Conservation (phyloP, 2,113 vertebrate species). For the Cacatua alba region DNA sequence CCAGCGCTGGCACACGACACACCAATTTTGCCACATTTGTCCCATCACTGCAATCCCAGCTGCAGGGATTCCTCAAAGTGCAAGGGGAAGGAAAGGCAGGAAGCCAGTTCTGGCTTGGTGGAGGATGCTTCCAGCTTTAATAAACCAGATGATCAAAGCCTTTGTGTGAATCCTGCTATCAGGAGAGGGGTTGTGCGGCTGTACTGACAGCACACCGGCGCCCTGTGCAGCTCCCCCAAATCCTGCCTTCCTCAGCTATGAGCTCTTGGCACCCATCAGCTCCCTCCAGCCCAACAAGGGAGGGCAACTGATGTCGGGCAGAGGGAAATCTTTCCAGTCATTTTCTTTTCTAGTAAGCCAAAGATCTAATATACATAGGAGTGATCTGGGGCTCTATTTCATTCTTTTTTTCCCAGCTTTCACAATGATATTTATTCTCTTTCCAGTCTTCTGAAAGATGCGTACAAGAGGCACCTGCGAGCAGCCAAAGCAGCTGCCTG, state of each 20-base stretch:
- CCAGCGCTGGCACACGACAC: rapidly evolving
- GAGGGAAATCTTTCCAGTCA: not conserved
- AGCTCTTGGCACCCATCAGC: not conserved
- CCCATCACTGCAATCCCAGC: rapidly evolving
- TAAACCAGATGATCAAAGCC: slow-evolving; percentile 3
- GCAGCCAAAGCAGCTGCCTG: not conserved
- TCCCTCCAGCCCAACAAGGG: not conserved
- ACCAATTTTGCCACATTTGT: not conserved
- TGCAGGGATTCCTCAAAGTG: not conserved
- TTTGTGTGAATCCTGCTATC: not conserved
- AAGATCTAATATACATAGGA: not conserved
- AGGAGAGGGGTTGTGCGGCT: not conserved
- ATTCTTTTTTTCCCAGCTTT: not conserved
- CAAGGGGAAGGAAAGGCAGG: not conserved
- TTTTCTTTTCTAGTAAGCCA: not conserved
- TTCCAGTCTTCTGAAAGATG: not conserved
- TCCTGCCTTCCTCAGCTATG: not conserved
- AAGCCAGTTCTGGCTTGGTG: not conserved
- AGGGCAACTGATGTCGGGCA: not conserved
- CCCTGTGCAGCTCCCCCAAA: not conserved
- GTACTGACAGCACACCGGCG: not conserved
- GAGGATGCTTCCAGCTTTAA: not conserved
- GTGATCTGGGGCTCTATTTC: not conserved
- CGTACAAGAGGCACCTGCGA: not conserved
- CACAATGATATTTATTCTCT: not conserved